Evolutionary conservation across 2,888 invertebrate species (phyloP), one percentile per base, ranked within the genome.

Genomic region (Drosophila gaucha): DNA sequence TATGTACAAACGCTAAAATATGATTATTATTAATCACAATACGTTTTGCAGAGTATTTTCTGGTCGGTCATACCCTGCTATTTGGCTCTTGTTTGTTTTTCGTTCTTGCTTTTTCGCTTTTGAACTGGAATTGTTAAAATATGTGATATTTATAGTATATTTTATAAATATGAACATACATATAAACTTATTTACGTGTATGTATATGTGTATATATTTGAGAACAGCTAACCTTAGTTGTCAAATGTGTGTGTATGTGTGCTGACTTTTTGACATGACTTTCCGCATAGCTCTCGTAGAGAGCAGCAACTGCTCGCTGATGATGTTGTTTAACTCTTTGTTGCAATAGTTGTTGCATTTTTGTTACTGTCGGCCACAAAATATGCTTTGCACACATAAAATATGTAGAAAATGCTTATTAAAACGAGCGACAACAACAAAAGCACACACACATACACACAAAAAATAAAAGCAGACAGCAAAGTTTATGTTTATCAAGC

Each of bases 331-430:
- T 9, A 67, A 51, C 49, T 52, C 20, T 49, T 44, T 52, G 44
- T 52, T 39, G 28, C 54, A 47, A 33, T 6, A 33, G 44, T 36
- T 71, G 62, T 30, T 50, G 30, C 28, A n/a, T 24, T 24, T 36
- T n/a, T n/a, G n/a, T n/a, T 56, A 46, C 38, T 49, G 52, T 41
- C 49, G 38, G 74, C 64, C 79, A 47, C 60, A 66, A 78, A 73
- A 80, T 78, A 74, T 78, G 82, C 74, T 80, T 55, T 57, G 68
- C 44, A 44, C 28, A 44, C 62, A 68, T 64, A 74, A 74, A 67
- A 71, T 51, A 18, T 82, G 63, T 74, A 64, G 71, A 67, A 67
- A 82, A 30, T 44, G 44, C 82, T 78, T 83, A 82, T 86, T 79
- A 78, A 86, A 78, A 70, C 50, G 67, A 60, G 63, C 78, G 58